Conservation (phyloP, 2,797 vertebrate species). For the Sarcoramphus papa region DNA sequence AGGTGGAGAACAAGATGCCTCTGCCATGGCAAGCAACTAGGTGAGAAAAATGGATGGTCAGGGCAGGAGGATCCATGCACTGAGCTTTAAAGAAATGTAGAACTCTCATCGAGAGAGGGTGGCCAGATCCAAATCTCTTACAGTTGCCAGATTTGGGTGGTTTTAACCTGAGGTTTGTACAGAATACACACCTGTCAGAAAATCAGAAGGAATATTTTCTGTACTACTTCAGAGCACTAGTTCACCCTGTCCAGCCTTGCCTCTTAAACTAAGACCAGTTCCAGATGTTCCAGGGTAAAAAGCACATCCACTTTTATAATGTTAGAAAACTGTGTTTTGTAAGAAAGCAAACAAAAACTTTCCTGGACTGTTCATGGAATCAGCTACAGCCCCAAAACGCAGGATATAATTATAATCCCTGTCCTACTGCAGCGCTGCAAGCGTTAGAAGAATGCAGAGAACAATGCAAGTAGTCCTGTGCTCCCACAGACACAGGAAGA, state of each 20-base stretch:
- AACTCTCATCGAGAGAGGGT: neutral
- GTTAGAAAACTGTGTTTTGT: neutral
- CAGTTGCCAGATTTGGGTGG: neutral
- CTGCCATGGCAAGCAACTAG: neutral
- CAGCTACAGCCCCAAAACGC: neutral
- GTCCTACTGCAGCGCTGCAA: neutral
- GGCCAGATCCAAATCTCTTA: neutral
- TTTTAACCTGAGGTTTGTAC: neutral
- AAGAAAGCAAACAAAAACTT: neutral
- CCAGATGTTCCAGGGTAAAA: neutral
- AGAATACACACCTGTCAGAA: neutral
- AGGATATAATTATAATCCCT: neutral
- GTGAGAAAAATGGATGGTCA: neutral
- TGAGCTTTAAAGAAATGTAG: neutral
- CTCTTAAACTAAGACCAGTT: neutral
- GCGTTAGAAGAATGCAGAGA: neutral
- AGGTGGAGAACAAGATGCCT: neutral
- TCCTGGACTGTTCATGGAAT: neutral
- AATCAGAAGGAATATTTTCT: neutral
- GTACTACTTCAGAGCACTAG: neutral
- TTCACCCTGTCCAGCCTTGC: neutral
- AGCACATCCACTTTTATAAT: neutral
- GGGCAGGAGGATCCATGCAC: neutral
- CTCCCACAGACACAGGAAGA: neutral
- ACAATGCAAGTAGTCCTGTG: neutral